phyloP scores from a whole-genome alignment of 64 coral and sea anemone species.

The Catalaphyllia jardinei region DNA sequence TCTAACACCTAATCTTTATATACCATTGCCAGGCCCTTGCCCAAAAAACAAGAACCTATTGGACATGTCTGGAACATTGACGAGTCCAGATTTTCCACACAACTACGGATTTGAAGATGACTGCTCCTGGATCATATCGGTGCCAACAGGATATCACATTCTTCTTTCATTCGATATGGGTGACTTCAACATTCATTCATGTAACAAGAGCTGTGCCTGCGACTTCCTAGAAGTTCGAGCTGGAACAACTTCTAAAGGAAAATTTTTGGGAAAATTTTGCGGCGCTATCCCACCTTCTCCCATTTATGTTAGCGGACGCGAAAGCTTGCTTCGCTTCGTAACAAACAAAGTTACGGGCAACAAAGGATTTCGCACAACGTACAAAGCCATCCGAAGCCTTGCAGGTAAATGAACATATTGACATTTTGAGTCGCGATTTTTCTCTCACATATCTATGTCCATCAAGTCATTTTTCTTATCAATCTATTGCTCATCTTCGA shows the following conservation, averaged over 20 bases:
- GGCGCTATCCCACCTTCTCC: conserved; percentile 33
- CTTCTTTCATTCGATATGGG: conserved; percentile 33
- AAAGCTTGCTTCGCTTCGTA: conserved; percentile 14
- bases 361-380: conserved; percentile 44
- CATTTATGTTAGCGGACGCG: background rate
- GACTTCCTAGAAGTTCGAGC: conserved; percentile 42
- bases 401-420: background rate
- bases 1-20: background rate
- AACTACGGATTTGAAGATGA: conserved; percentile 13
- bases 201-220: conserved; percentile 33
- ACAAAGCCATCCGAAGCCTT: background rate
- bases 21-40: conserved; percentile 40
- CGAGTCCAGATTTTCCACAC: conserved; percentile 54
- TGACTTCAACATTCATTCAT: conserved; percentile 43
- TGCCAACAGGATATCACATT: conserved; percentile 45
- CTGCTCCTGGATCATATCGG: conserved; percentile 56
- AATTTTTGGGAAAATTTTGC: conserved; percentile 43
- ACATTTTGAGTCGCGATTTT: too few relatives aligned
- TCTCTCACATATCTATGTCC: too few relatives aligned
- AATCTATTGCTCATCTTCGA: too few relatives aligned
- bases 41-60: conserved; percentile 27
- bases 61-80: background rate
- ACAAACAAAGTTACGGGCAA: conserved; percentile 11
- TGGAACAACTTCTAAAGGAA: conserved; percentile 3
- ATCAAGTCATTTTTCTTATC: too few relatives aligned